Percentiles rank a stretch among this genome's conserved stretches.
Conservation (phyloP, 35 echinoderm and acorn worm species). For the Holothuria glaberrima region DNA sequence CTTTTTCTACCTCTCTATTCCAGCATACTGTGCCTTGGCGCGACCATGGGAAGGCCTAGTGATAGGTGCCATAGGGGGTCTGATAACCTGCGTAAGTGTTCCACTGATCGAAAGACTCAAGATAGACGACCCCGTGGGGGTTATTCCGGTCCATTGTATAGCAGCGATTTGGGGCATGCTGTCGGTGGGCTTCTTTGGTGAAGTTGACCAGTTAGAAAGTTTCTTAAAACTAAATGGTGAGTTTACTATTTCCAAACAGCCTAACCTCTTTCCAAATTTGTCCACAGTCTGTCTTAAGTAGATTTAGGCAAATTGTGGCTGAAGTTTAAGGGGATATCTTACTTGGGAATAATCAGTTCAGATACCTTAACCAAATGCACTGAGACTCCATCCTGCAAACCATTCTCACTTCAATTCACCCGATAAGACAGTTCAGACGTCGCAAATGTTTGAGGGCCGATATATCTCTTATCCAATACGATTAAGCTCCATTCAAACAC, state of each 20-base stretch:
- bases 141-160: slow-evolving; percentile 84
- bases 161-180: slow-evolving; percentile 82
- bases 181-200: slow-evolving; percentile 82
- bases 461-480: too few species aligned
- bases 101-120: slow-evolving; percentile 63
- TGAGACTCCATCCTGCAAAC: too few species aligned
- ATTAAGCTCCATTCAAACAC: too few species aligned
- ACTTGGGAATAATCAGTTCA: too few species aligned
- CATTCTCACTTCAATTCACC: too few species aligned
- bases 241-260: neutral
- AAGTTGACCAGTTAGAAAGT: slow-evolving; percentile 65
- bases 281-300: too few species aligned
- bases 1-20: neutral
- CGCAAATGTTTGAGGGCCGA: too few species aligned
- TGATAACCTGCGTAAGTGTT: slow-evolving; percentile 65
- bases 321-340: too few species aligned
- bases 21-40: slow-evolving; percentile 89
- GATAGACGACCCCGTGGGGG: slow-evolving; percentile 88
- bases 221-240: slow-evolving; percentile 70
- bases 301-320: too few species aligned
- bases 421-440: too few species aligned
- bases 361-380: too few species aligned
- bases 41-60: slow-evolving; percentile 83
- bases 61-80: slow-evolving; percentile 72
- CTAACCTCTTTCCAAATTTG: too few species aligned